Base-by-base conservation (phyloP, 2,888 invertebrate genomes). In the Xestia xanthographa region DNA sequence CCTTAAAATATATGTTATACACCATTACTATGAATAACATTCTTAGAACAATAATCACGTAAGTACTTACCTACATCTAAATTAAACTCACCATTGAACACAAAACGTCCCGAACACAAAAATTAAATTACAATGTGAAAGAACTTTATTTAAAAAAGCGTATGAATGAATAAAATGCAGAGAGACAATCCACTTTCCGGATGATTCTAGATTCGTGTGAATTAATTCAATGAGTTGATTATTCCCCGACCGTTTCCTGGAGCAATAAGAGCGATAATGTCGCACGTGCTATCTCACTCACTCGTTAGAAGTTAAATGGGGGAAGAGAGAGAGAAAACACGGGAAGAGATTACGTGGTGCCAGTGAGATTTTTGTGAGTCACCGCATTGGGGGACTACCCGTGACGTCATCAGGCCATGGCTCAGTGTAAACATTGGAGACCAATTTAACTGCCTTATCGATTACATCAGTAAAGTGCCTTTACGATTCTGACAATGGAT, bases 171-270 rank as follows among this genome's bases (percentile, higher is more conserved):
- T 84, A 77, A 84, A 84, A 84, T 80, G 56, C 80, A 77, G 86
- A 75, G 71, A 69, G 77, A 84, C 79, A 79, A 83, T 86, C 82
- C 78, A 87, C 84, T 82, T 85, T 83, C 81, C 80, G 77, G 85
- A 87, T 82, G 82, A 81, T 83, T 87, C 83, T 88, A 88, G 86
- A 86, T 85, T 87, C 84, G 84, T 84, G 86, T 86, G 87, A 91
- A 91, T 90, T 91, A 91, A 91, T 90, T 90, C 89, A 90, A 91
- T 90, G 91, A 90, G 89, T 90, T 90, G 90, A 91, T 92, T 91
- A 90, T 88, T 85, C 86, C 86, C 87, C 86, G 80, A 87, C 89
- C 84, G 86, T 88, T 90, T 88, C 84, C 90, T 86, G 86, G 79
- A 81, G 86, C 76, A 82, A 82, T 85, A 83, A 81, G 82, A 82